Evolutionary conservation across 2,797 vertebrate genomes (phyloP).

Genomic region (Acanthopagrus latus): DNA sequence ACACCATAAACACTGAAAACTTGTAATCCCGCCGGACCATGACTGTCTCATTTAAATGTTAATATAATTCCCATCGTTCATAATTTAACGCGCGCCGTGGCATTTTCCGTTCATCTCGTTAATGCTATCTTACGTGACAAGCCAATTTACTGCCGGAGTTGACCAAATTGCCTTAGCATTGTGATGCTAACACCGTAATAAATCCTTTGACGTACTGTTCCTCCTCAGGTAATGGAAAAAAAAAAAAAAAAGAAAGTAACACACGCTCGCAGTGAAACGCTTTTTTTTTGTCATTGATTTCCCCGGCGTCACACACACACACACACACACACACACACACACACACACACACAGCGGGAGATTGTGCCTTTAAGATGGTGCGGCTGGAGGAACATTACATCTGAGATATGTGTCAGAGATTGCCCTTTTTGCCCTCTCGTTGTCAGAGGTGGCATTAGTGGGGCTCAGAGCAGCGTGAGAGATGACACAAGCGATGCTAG

Average conservation of each 20-base stretch:
- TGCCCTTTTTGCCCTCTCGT: slow-evolving; percentile 53
- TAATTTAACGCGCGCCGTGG: slow-evolving; percentile 74
- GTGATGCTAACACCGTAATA: slow-evolving; percentile 70
- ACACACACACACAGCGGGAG: slow-evolving; percentile 19
- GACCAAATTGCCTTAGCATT: slow-evolving; percentile 75
- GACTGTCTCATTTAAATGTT: slow-evolving; percentile 83
- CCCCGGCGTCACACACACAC: neutral
- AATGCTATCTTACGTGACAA: slow-evolving; percentile 75
- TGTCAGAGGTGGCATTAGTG: slow-evolving; percentile 64
- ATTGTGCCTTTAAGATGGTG: slow-evolving; percentile 29
- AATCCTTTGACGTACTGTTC: slow-evolving; percentile 66
- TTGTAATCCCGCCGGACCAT: slow-evolving; percentile 70
- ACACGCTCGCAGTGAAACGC: slow-evolving; percentile 47
- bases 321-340: too few relatives aligned
- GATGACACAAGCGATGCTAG: slow-evolving; percentile 61
- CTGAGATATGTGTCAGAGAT: slow-evolving; percentile 59
- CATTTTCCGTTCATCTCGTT: slow-evolving; percentile 73
- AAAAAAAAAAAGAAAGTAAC: slow-evolving; percentile 64
- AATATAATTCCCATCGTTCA: slow-evolving; percentile 82
- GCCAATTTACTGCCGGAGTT: slow-evolving; percentile 76
- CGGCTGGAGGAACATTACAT: slow-evolving; percentile 56
- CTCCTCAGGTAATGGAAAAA: slow-evolving; percentile 67
- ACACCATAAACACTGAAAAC: slow-evolving; percentile 74
- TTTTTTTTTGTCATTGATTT: slow-evolving; percentile 72
- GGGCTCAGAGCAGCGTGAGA: slow-evolving; percentile 59